A percentile compares a stretch with the other conserved stretches of the same genome.
Conservation (phyloP, 2,113 vertebrate species). For the Psephotus haematonotus region DNA sequence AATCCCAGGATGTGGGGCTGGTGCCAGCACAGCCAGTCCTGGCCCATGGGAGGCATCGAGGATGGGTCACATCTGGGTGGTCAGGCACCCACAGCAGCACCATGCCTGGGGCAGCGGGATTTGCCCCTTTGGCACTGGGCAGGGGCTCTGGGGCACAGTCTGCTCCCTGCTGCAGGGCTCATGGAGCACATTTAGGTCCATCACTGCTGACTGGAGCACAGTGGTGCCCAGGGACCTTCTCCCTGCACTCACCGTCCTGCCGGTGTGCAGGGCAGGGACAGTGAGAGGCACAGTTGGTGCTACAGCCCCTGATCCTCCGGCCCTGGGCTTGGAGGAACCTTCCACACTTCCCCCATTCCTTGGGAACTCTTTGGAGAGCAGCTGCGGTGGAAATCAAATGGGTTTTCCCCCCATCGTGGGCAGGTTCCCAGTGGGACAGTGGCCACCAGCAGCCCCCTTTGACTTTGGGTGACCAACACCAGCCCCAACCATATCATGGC, state of each 20-base stretch:
- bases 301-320: background rate
- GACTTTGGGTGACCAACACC: fast-evolving
- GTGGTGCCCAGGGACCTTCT: background rate
- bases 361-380: background rate
- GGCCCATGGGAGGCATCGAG: background rate
- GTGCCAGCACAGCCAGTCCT: background rate
- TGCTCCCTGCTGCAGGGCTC: background rate
- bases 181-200: fast-evolving
- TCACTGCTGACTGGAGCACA: background rate
- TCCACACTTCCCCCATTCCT: background rate
- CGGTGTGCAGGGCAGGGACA: background rate
- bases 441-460: background rate
- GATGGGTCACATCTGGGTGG: background rate
- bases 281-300: background rate
- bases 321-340: background rate
- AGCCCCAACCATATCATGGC: fast-evolving
- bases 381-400: background rate
- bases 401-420: background rate
- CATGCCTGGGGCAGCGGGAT: background rate
- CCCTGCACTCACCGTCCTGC: background rate
- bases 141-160: background rate
- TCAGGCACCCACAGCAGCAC: background rate
- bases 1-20: background rate
- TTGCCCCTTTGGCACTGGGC: background rate
- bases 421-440: background rate